Conservation (phyloP, 2,113 vertebrate genomes). For the Abramis brama region DNA sequence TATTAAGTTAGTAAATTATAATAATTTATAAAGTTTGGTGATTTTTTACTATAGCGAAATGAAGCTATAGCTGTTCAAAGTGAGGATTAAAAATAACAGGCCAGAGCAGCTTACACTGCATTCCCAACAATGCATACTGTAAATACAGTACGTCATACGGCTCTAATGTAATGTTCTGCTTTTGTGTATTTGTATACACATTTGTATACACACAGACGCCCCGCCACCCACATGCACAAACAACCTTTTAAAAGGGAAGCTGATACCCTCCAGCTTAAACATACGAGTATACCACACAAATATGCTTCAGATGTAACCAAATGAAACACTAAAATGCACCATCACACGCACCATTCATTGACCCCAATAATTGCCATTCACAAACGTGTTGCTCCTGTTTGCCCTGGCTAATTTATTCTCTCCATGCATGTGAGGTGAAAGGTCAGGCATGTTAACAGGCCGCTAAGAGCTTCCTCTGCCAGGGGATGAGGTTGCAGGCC, state of each 20-base stretch:
- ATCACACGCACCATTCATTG: neutral
- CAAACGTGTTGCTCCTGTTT: neutral
- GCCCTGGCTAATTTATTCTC: slow-evolving; percentile 14
- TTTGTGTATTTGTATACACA: slow-evolving; percentile 10
- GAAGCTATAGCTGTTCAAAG: neutral
- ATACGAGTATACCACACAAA: slow-evolving; percentile 1
- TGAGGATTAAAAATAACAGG: neutral
- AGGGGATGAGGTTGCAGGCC: slow-evolving; percentile 7
- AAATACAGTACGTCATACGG: neutral
- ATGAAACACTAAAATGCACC: neutral
- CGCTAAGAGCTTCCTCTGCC: slow-evolving; percentile 9
- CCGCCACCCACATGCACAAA: slow-evolving; percentile 14
- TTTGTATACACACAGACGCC: slow-evolving; percentile 2
- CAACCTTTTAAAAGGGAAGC: neutral
- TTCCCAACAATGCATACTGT: neutral
- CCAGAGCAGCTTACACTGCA: neutral
- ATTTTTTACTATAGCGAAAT: neutral
- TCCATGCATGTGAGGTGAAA: slow-evolving; percentile 57
- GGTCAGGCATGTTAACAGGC: slow-evolving; percentile 52
- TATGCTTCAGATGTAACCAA: neutral
- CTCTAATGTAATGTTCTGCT: slow-evolving; percentile 20
- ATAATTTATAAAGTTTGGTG: no score
- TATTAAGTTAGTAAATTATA: no score
- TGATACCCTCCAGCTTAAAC: slow-evolving; percentile 10
- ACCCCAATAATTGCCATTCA: slow-evolving; percentile 16